Conservation (phyloP, 2,888 invertebrate species). For the Mylabris sibirica region DNA sequence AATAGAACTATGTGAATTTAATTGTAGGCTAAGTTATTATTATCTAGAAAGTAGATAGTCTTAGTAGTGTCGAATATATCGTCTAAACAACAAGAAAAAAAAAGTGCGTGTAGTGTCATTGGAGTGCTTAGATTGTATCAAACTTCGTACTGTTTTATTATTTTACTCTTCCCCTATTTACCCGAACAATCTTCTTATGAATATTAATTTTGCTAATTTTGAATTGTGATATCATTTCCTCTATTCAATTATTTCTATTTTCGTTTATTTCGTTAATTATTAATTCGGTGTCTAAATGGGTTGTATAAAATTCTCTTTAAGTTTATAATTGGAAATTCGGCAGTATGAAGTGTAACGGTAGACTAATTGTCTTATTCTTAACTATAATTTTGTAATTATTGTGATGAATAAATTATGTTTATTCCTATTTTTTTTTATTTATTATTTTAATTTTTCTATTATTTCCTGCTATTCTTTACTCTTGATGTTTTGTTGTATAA, state of each 20-base stretch:
- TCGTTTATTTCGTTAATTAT: neutral
- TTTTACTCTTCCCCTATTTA: neutral
- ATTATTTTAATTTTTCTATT: conserved; percentile 31
- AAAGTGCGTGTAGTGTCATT: conserved; percentile 61
- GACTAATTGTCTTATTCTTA: conserved; percentile 48
- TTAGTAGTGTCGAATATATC: conserved; percentile 60
- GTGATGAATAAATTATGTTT: conserved; percentile 54
- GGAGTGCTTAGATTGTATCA: conserved; percentile 57
- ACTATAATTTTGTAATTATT: conserved; percentile 53
- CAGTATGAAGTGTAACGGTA: conserved; percentile 52
- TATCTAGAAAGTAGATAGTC: conserved; percentile 59
- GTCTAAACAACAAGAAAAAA: conserved; percentile 41
- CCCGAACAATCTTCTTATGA: too few relatives aligned
- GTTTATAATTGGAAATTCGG: conserved; percentile 34
- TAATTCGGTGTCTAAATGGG: conserved; percentile 13
- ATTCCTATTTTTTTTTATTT: conserved; percentile 40
- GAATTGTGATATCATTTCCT: conserved; percentile 34
- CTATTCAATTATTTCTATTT: neutral
- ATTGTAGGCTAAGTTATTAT: conserved; percentile 56
- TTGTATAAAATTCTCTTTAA: conserved; percentile 32
- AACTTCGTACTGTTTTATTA: conserved; percentile 51
- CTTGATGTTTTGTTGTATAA: neutral
- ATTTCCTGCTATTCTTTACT: conserved; percentile 22
- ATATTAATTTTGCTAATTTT: conserved; percentile 35
- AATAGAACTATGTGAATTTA: conserved; percentile 56